Evolutionary conservation across 1,140 invertebrate genomes (phyloP).

Genomic region (Drosophila nigromelanica): DNA sequence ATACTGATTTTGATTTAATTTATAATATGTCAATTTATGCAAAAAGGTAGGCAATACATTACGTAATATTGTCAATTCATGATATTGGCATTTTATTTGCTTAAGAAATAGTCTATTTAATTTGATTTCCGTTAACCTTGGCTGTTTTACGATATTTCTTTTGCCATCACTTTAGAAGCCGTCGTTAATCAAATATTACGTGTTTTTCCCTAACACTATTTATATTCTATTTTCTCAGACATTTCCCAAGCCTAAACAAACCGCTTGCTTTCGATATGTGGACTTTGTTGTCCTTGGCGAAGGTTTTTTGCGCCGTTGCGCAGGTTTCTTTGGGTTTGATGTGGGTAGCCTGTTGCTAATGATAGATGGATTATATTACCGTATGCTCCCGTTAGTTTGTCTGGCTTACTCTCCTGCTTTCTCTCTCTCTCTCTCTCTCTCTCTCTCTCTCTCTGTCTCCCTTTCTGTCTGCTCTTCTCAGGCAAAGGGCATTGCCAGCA

Average conservation of each 20-base stretch:
- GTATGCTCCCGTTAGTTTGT: conserved; percentile 19
- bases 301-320: conserved; percentile 32
- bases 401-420: not conserved
- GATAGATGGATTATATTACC: conserved; percentile 42
- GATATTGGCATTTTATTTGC: no score
- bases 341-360: conserved; percentile 65
- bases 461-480: not conserved
- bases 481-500: conserved; percentile 55
- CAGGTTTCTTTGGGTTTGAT: conserved; percentile 67
- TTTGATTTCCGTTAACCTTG: not conserved
- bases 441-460: not conserved
- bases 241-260: conserved; percentile 49
- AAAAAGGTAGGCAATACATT: no score
- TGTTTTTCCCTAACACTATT: conserved; percentile 9
- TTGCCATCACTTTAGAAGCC: not conserved
- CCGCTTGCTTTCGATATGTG: conserved; percentile 1
- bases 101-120: not conserved
- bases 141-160: not conserved
- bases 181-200: conserved; percentile 23
- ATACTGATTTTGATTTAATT: no score
- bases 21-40: no score
- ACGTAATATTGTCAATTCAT: no score
- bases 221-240: not conserved
- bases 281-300: conserved; percentile 35
- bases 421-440: conserved; percentile 2